Evolutionary conservation across 1,140 invertebrate genomes (phyloP).

Genomic region (Chelonus insularis): DNA sequence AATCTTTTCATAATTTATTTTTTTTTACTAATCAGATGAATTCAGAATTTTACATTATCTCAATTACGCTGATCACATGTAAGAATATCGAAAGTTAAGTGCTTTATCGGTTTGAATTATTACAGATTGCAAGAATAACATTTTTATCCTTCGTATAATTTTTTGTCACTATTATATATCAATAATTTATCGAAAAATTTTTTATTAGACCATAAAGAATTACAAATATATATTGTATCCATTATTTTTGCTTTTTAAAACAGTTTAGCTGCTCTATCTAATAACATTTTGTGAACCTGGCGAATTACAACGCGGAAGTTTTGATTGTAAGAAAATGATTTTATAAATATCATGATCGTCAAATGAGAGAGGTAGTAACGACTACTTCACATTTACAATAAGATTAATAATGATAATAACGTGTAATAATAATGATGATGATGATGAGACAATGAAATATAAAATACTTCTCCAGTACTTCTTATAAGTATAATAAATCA

Average conservation of each 20-base stretch:
- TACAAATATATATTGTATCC: neutral
- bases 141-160: too few relatives aligned
- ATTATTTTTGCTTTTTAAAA: neutral
- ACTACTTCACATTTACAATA: neutral
- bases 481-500: too few relatives aligned
- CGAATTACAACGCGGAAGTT: neutral
- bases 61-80: constrained; percentile 8
- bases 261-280: neutral
- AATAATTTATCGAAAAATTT: neutral
- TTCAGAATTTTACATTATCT: constrained; percentile 4
- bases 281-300: neutral
- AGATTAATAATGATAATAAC: too few relatives aligned
- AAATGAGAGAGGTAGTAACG: neutral
- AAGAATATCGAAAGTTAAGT: constrained; percentile 11
- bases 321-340: constrained; percentile 3
- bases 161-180: too few relatives aligned
- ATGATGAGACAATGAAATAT: neutral
- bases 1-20: too few relatives aligned
- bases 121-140: too few relatives aligned
- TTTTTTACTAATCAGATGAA: too few relatives aligned
- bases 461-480: neutral
- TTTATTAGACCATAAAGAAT: neutral
- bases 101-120: too few relatives aligned
- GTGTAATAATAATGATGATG: too few relatives aligned
- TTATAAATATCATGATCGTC: neutral